Base-by-base conservation (phyloP, 2,113 vertebrate genomes). In the Hemiprocne comata region DNA sequence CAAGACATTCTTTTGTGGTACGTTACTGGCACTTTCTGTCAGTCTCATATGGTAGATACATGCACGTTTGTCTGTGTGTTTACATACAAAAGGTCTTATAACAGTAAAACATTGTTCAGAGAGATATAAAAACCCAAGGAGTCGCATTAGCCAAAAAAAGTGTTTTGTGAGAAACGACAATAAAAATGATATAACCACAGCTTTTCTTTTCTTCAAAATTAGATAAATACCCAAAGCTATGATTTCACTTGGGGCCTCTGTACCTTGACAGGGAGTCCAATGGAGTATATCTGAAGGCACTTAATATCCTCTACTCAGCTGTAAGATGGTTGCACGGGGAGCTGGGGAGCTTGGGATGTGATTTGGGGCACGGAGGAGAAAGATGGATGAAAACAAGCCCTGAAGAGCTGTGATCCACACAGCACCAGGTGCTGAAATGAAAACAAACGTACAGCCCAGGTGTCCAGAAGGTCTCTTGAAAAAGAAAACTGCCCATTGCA, bases 271-370 rank as follows among this genome's bases (percentile, higher is more conserved):
- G 95, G 95, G 96, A 97, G 97, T 97, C 96, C 91, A 88, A 97
- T 91, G 97, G 96, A 97, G 97, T 97, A 98, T 98, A 97, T 97
- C 98, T 98, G 98, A 99, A 99, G 99, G 99, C 99, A 99, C 99
- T 99, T 99, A 97, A 98, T 97, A 98, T 97, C 96, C 95, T 97
- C 97, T 97, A 97, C 69, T 82, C 89, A 95, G 94, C 95, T 96
- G 94, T 89, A 96, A 75, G 83, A 96, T 95, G 95, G 96, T 74
- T 91, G 96, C 97, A 97, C 95, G 88, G 97, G 97, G 71, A 92
- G 93, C 95, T 98, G 97, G 97, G 97, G 97, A 98, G 85, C 96
- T 97, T 89, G 87, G 95, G 92, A 91, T 95, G 94, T 94, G 89
- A 78, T 72, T 5, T 90, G 94, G 95, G 95, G 87, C 90, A 91